Evolutionary conservation across 2,888 invertebrate genomes (phyloP), one percentile per base, ranked within the genome.

Genomic region (Ormia ochracea): DNA sequence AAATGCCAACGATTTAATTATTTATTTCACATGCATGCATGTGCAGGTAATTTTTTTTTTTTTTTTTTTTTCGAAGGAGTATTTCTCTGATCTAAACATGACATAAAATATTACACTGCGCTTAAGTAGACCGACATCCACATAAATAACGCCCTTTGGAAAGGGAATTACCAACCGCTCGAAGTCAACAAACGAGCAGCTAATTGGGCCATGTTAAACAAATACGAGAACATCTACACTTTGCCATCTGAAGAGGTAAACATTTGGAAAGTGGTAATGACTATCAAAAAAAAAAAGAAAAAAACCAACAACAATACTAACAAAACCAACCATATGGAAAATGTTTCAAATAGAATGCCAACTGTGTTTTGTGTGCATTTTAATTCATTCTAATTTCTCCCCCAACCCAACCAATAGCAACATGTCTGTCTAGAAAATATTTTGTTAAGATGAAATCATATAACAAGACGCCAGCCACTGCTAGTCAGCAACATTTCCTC

Each of bases 201-300:
- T 80, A 80, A 80, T 80, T 80, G 80, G 72, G 63, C 56, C 50
- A 68, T 21, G 76, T 76, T 76, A 63, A 75, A 75, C 45, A 74
- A 69, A 69, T 21, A 77, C 38, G 10, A 4, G 43, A 50, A 43
- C 45, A 52, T 36, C 59, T 41, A 61, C 31, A 54, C 33, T 61
- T 56, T 73, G 54, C 31, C 45, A 48, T 58, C 59, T 72, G 19
- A 75, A 70, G 65, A 59, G 65, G 79, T 58, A 66, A 72, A 72
- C 72, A 70, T 79, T 65, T 48, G 69, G 36, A 41, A 78, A 68
- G 26, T 43, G 52, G 54, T 43, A 36, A 61, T 38, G 36, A 68
- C 52, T 23, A 26, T 4, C 38, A 7, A 28, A 45, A 36, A 56
- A 26, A 19, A 50, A 31, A 52, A 59, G 4, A 19, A 45, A 3